phyloP scores from a whole-genome alignment of 2,797 vertebrate genomes.

The Chelonia mydas region DNA sequence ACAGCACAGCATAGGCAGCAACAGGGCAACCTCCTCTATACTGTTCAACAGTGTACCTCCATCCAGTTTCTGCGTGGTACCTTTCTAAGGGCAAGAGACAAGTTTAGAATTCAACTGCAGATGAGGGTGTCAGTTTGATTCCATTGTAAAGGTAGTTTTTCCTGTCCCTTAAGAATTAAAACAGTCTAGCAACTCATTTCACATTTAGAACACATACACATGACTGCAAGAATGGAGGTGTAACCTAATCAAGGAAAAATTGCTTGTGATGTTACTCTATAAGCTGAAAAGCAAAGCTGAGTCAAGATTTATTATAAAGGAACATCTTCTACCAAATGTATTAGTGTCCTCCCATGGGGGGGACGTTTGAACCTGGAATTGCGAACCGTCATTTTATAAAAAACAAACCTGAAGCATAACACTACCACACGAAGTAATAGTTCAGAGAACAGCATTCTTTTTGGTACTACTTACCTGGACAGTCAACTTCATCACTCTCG shows the following conservation, averaged over 20 bases:
- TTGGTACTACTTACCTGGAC: constrained; percentile 87
- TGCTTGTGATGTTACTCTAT: not conserved
- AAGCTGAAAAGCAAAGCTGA: not conserved
- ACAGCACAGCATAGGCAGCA: not conserved
- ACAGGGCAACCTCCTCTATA: not conserved
- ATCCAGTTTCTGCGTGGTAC: not conserved
- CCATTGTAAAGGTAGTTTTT: not conserved
- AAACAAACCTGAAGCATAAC: not conserved
- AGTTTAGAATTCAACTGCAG: not conserved
- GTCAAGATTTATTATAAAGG: not conserved
- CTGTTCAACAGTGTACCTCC: not conserved
- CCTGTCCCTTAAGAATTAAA: not conserved
- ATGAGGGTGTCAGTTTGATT: not conserved
- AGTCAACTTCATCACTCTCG: constrained; percentile 95
- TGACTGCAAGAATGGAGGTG: fast-evolving
- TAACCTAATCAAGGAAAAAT: not conserved
- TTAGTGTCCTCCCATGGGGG: not conserved
- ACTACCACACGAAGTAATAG: not conserved
- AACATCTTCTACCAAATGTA: not conserved
- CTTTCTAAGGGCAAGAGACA: not conserved
- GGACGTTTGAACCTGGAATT: not conserved
- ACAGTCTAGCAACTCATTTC: not conserved
- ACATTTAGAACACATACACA: not conserved
- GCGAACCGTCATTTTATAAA: fast-evolving
- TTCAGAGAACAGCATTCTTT: not conserved